Base-by-base conservation (phyloP, 2,888 invertebrate genomes). In the Leptogaster cylindrica region DNA sequence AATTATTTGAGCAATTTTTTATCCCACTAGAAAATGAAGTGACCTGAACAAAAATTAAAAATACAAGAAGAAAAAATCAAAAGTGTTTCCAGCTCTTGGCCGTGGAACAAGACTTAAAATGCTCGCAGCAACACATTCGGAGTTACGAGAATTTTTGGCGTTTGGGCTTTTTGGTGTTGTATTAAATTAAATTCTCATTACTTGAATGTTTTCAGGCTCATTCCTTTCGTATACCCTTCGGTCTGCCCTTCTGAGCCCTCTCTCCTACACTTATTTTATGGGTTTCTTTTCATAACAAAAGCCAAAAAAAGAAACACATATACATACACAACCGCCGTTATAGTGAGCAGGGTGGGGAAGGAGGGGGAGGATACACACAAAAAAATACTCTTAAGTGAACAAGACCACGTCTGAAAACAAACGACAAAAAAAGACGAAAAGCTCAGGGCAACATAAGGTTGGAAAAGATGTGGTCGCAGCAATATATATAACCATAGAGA, bases 101-200 rank as follows among this genome's bases (percentile, higher is more conserved):
- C n/a, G 10, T 39, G 39, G 39, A 39, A 10, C 39, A 6, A 3
- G 39, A 10, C 10, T 10, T 3, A 10, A 39, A 39, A 39, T 14
- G 39, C 39, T 39, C 10, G 6, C 10, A 39, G 39, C 39, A 4
- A 6, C 16, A n/a, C n/a, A n/a, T n/a, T n/a, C 3, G 7, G 16
- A 5, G 6, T 41, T 18, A 41, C 14, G 18, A 4, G 41, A 41
- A 41, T 18, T 41, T 41, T 41, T 41, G 12, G 12, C 41, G 41
- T 39, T 39, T 16, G 36, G 41, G 41, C 41, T 14, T 41, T 36
- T 41, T 4, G 41, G 6, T 39, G 10, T 41, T 41, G 20, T 41
- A 16, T 41, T 41, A 41, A 41, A 41, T 41, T 41, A 41, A 41
- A 41, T 41, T 41, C 41, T 41, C 41, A 41, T 41, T 41, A 41